A percentile compares a stretch with the other conserved stretches of the same genome.
These are phyloP conservation scores for Linnaemya vulpina DNA, from an alignment of 2,888 invertebrate species.

Conservation along the genomic window DNA sequence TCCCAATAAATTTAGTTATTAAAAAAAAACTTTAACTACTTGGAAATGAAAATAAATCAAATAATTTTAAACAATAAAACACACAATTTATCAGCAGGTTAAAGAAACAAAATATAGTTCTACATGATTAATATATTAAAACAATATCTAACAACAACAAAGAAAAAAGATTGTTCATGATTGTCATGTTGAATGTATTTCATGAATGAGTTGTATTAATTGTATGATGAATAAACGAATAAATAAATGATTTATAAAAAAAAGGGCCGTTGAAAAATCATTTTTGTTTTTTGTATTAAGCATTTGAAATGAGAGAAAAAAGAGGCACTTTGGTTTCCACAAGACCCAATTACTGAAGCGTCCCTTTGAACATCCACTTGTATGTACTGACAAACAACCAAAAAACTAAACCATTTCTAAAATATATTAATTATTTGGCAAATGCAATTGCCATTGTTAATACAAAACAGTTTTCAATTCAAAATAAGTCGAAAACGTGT, in stretches of 20 bases:
- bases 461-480: slow-evolving; percentile 36
- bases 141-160: neutral
- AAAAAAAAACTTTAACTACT: slow-evolving; percentile 76
- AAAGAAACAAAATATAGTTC: slow-evolving; percentile 9
- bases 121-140: slow-evolving; percentile 11
- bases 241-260: slow-evolving; percentile 64
- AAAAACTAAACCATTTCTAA: slow-evolving; percentile 49
- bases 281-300: slow-evolving; percentile 73
- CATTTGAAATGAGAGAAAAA: slow-evolving; percentile 64
- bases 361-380: slow-evolving; percentile 14
- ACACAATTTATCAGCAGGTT: slow-evolving; percentile 30
- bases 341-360: slow-evolving; percentile 78
- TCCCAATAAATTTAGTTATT: slow-evolving; percentile 82
- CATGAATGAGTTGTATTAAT: slow-evolving; percentile 32
- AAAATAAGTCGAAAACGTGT: neutral
- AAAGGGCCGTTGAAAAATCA: slow-evolving; percentile 80
- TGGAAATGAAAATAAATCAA: slow-evolving; percentile 68
- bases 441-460: slow-evolving; percentile 10
- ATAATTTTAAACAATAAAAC: slow-evolving; percentile 54
- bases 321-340: slow-evolving; percentile 74
- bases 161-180: no score
- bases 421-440: slow-evolving; percentile 40
- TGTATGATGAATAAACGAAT: slow-evolving; percentile 37
- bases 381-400: slow-evolving; percentile 11
- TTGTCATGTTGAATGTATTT: slow-evolving; percentile 34